A percentile compares a stretch with the other conserved stretches of the same genome.
These are phyloP conservation scores for Lathamus discolor DNA, from an alignment of 2,113 vertebrate species.

Conservation along the genomic window DNA sequence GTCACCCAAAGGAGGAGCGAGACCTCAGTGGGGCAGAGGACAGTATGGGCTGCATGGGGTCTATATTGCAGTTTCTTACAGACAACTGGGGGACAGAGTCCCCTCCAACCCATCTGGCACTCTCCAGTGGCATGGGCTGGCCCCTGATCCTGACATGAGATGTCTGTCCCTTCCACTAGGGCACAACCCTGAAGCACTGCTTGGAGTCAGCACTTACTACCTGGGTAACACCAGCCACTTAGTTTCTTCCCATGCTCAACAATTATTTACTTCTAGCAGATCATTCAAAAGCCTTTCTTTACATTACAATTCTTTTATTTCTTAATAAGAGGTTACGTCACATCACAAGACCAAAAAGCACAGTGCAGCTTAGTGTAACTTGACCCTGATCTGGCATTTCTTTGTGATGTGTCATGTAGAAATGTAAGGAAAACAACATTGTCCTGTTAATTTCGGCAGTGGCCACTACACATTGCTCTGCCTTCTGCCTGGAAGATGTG, in stretches of 20 bases:
- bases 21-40: background rate
- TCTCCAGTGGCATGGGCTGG: background rate
- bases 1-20: background rate
- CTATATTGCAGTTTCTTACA: background rate
- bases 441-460: background rate
- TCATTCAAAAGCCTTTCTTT: slow-evolving; percentile 60
- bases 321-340: slow-evolving; percentile 31
- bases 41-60: background rate
- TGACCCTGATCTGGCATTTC: slow-evolving; percentile 30
- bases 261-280: slow-evolving; percentile 44
- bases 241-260: background rate
- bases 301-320: slow-evolving; percentile 46
- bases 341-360: slow-evolving; percentile 52
- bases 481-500: background rate
- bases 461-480: background rate
- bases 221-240: background rate
- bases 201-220: background rate
- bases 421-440: slow-evolving; percentile 43
- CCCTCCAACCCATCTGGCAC: background rate
- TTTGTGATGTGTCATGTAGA: slow-evolving; percentile 47
- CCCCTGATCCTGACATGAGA: background rate
- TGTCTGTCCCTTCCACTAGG: background rate
- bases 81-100: background rate
- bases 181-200: background rate
- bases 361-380: slow-evolving; percentile 29